Percentiles rank a stretch among this genome's conserved stretches.
Evolutionary conservation across 2,888 invertebrate genomes (phyloP).

Genomic region (Lycaena phlaeas): DNA sequence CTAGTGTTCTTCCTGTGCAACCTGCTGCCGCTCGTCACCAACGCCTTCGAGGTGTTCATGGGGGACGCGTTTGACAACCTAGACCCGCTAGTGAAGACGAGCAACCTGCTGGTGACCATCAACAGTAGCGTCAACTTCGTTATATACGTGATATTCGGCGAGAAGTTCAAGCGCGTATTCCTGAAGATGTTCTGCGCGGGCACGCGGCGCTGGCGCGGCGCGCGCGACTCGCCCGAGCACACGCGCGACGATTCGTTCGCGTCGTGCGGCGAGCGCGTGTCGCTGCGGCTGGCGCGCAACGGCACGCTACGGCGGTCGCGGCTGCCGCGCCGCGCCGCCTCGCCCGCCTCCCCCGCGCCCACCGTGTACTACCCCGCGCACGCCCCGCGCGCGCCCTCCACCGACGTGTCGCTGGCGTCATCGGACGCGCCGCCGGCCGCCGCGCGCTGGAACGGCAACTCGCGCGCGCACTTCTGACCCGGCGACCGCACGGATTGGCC

Average conservation of each 20-base stretch:
- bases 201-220: slow-evolving; percentile 55
- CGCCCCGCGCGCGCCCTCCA: slow-evolving; percentile 19
- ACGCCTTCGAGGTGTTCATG: slow-evolving; percentile 86
- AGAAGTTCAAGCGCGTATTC: slow-evolving; percentile 94
- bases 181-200: slow-evolving; percentile 83
- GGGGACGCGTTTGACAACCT: slow-evolving; percentile 51
- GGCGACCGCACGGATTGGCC: slow-evolving; percentile 13
- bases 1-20: slow-evolving; percentile 96
- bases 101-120: slow-evolving; percentile 94
- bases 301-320: slow-evolving; percentile 47
- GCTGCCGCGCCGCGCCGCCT: slow-evolving; percentile 20
- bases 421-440: slow-evolving; percentile 25
- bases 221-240: slow-evolving; percentile 76
- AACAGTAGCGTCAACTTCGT: slow-evolving; percentile 98
- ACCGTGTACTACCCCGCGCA: slow-evolving; percentile 52
- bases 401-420: slow-evolving; percentile 24
- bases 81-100: slow-evolving; percentile 83
- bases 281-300: slow-evolving; percentile 73
- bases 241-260: slow-evolving; percentile 89
- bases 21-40: slow-evolving; percentile 87
- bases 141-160: slow-evolving; percentile 97
- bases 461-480: slow-evolving; percentile 35
- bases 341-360: slow-evolving; percentile 31
- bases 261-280: slow-evolving; percentile 83
- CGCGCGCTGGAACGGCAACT: slow-evolving; percentile 37